Evolutionary conservation across 2,113 vertebrate genomes (phyloP).

Genomic region (Cinclus cinclus): DNA sequence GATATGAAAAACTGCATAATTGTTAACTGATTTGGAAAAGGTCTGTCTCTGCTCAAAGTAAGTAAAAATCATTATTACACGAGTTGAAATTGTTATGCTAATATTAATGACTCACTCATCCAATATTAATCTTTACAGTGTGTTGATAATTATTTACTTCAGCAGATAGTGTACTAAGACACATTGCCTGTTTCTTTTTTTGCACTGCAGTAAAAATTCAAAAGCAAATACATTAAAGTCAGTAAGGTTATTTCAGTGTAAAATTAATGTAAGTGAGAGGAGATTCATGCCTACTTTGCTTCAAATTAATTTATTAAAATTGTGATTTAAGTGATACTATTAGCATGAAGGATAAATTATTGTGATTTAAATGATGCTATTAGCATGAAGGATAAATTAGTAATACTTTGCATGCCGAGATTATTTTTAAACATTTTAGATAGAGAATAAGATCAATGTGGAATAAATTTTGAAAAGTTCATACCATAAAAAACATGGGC

Average conservation of each 20-base stretch:
- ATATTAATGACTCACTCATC: neutral
- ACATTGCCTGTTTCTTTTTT: neutral
- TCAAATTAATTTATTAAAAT: constrained; percentile 36
- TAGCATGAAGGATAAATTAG: constrained; percentile 24
- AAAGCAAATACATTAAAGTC: constrained; percentile 16
- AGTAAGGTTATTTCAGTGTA: constrained; percentile 3
- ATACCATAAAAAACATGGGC: neutral
- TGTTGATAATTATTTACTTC: constrained; percentile 13
- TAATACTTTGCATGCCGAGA: neutral
- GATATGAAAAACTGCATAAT: constrained; percentile 48
- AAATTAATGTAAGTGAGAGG: neutral
- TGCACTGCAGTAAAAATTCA: neutral
- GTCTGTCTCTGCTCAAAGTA: constrained; percentile 9
- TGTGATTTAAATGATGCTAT: neutral
- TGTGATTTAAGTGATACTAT: constrained; percentile 6
- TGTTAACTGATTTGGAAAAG: constrained; percentile 56
- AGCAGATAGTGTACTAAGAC: neutral
- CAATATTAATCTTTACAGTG: constrained; percentile 2
- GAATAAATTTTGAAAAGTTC: constrained; percentile 14
- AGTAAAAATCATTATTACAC: constrained; percentile 3
- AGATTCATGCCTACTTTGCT: constrained; percentile 27
- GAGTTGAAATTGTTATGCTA: neutral
- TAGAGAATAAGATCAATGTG: neutral
- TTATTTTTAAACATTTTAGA: neutral
- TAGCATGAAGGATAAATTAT: constrained; percentile 30